A percentile compares a stretch with the other conserved stretches of the same genome.
Evolutionary conservation across 2,888 invertebrate genomes (phyloP).

Genomic region (Gisinianus flammeolus): DNA sequence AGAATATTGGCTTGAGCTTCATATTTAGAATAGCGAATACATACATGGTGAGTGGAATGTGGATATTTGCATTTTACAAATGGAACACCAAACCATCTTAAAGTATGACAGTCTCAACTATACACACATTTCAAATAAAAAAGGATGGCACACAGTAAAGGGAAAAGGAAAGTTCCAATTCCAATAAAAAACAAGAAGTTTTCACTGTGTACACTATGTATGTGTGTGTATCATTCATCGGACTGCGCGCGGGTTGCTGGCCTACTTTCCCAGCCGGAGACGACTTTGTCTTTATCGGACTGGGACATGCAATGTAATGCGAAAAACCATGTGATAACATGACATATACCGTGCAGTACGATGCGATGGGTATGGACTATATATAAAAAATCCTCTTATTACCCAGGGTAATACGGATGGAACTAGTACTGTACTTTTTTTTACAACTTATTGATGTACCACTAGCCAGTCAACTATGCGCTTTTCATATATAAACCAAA

Average conservation of each 20-base stretch:
- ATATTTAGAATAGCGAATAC: no score
- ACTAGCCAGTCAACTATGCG: no score
- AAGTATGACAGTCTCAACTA: not conserved
- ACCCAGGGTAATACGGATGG: not conserved
- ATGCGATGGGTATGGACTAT: not conserved
- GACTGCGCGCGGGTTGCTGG: not conserved
- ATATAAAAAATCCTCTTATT: not conserved
- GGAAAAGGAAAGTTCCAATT: not conserved
- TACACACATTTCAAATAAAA: not conserved
- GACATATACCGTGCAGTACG: not conserved
- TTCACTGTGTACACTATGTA: no score
- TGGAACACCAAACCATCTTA: not conserved
- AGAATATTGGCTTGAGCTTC: no score
- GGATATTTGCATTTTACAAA: not conserved
- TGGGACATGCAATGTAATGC: conserved; percentile 14
- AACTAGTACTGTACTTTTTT: not conserved
- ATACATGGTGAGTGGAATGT: no score
- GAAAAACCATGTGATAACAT: not conserved
- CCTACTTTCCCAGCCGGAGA: not conserved
- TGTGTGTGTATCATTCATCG: not conserved
- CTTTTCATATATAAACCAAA: no score
- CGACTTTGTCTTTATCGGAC: conserved; percentile 7
- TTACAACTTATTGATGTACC: no score
- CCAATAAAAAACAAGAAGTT: no score
- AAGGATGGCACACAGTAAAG: not conserved